Evolutionary conservation across 2,113 vertebrate genomes (phyloP), one percentile per base, ranked within the genome.

Genomic region (Seriola dumerili): DNA sequence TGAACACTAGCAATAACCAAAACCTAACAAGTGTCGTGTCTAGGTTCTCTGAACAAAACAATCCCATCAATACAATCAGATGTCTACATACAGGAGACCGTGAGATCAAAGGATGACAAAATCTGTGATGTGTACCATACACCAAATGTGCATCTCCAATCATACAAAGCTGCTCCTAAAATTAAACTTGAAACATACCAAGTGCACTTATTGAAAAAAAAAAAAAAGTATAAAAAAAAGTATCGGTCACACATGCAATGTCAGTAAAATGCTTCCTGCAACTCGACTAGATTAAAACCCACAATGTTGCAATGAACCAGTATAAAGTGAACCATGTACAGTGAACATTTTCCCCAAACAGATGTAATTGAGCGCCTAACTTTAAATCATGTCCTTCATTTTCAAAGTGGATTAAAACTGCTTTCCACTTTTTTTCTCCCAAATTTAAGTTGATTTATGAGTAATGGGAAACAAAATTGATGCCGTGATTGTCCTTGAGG

Each of bases 31-130:
- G 70, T 82, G 87, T 13, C 19, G 69, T 70, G 70, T 16, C 13
- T 23, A 72, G 80, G 78, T 71, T 89, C 83, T 85, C 78, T 76
- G 73, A 89, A 83, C 84, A 66, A 58, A 85, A 83, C 64, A 7
- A 55, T 21, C 62, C 23, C 14, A 84, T 3, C 0, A 38, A 83
- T 67, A 80, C 72, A 69, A 72, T 58, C 59, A 55, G 44, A 71
- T 10, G 17, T 67, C 81, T 69, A 66, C 54, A 21, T 66, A 72
- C 64, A 69, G n/a, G 50, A 78, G 59, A 70, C 59, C 19, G 57
- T 14, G 14, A 84, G 66, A 76, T 36, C 4, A 68, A 57, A 36
- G 6, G 1, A 74, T 40, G 62, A 72, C 0, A 68, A 81, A 88
- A 84, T 36, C 46, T 14, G 83, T 84, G 76, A 76, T n/a, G 29